These are phyloP conservation scores for Alentia gelatinosa DNA, from an alignment of 2,888 invertebrate genomes.

Conservation along the genomic window DNA sequence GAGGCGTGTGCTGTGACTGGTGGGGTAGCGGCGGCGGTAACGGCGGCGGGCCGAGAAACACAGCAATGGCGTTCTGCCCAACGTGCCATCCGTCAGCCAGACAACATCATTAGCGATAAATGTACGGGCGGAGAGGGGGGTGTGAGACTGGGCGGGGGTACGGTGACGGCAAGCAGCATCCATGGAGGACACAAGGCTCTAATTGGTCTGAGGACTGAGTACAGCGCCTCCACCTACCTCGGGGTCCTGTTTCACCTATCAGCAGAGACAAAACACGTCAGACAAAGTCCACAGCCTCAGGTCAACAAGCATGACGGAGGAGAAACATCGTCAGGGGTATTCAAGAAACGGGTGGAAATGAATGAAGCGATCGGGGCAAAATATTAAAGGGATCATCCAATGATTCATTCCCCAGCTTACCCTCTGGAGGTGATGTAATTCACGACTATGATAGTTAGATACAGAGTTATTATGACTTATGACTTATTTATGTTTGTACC, in stretches of 20 bases:
- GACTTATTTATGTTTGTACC: too few species aligned
- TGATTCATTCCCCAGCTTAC: too few species aligned
- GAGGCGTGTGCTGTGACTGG: neutral
- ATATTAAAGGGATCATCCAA: too few species aligned
- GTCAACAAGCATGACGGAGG: neutral
- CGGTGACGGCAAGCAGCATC: slow-evolving; percentile 23
- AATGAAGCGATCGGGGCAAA: neutral
- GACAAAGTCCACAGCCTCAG: neutral
- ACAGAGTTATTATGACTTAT: too few species aligned
- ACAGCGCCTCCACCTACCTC: slow-evolving; percentile 1
- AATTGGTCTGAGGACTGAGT: neutral
- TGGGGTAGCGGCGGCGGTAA: neutral
- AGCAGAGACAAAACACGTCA: slow-evolving; percentile 29
- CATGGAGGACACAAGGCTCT: neutral
- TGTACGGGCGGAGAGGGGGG: neutral
- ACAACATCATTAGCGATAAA: neutral
- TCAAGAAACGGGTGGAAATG: neutral
- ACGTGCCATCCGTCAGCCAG: neutral
- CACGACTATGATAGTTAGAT: too few species aligned
- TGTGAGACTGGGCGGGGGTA: neutral
- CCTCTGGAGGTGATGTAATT: too few species aligned
- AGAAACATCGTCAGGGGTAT: neutral
- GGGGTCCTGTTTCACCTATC: neutral
- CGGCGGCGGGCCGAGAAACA: neutral
- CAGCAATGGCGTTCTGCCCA: neutral